Conservation (phyloP, 2,797 vertebrate species). For the Galagoides demidoff region DNA sequence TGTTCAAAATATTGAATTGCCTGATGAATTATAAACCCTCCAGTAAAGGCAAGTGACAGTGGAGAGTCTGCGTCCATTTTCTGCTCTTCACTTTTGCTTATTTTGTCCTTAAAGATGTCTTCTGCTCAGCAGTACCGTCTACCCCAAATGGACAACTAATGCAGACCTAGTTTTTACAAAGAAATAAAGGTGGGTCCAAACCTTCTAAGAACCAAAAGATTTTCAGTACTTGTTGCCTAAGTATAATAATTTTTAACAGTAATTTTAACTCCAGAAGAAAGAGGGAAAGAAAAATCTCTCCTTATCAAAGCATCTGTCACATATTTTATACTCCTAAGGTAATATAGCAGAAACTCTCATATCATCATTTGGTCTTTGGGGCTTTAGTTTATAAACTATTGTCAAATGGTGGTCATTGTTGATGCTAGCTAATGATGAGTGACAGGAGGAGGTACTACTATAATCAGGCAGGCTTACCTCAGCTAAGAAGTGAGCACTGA, state of each 20-base stretch:
- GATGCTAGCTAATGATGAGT: background rate
- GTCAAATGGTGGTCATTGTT: background rate
- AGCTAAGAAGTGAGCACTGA: no score
- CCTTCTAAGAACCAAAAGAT: background rate
- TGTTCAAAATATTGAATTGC: constrained; percentile 37
- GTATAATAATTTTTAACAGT: constrained; percentile 5
- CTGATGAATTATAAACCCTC: constrained; percentile 26
- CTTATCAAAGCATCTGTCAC: background rate
- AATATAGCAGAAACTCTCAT: background rate
- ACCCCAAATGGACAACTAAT: background rate
- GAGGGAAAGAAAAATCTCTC: constrained; percentile 4
- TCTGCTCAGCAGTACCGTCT: background rate
- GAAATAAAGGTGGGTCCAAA: background rate
- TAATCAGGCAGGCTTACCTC: no score
- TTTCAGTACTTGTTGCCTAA: background rate
- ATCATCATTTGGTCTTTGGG: background rate
- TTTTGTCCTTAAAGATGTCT: constrained; percentile 16
- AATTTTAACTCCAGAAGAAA: constrained; percentile 1
- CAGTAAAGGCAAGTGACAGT: background rate
- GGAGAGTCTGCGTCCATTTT: background rate
- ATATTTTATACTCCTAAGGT: background rate
- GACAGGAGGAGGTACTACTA: background rate
- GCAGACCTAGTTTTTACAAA: background rate
- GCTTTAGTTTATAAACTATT: background rate
- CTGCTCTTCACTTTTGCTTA: constrained; percentile 7